Conservation (phyloP, 2,888 invertebrate species). For the Sialis lutaria region DNA sequence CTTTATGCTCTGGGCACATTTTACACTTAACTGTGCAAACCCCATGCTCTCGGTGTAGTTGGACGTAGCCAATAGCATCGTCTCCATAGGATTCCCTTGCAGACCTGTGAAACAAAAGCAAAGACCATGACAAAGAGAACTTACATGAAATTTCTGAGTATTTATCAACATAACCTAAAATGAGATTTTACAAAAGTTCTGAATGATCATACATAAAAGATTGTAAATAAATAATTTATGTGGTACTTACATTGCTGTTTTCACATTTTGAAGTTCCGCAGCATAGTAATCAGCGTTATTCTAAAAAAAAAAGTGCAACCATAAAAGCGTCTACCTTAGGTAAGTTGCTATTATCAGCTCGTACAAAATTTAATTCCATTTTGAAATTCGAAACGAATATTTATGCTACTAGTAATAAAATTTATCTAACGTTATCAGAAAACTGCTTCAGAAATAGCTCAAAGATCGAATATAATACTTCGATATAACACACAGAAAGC, state of each 20-base stretch:
- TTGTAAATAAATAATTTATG: neutral
- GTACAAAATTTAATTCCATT: no score
- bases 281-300: no score
- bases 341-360: no score
- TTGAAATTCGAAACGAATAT: no score
- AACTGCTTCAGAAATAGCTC: no score
- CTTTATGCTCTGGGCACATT: constrained; percentile 8
- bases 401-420: no score
- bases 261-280: constrained; percentile 1
- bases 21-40: constrained; percentile 7
- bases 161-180: neutral
- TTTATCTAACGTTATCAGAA: no score
- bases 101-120: constrained; percentile 1
- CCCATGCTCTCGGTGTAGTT: constrained; percentile 7
- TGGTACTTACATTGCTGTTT: constrained; percentile 1
- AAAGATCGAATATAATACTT: no score
- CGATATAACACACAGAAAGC: no score
- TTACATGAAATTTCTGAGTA: no score
- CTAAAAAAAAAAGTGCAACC: neutral
- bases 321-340: no score
- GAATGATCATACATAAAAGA: neutral
- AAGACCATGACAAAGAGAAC: neutral
- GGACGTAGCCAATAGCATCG: constrained; percentile 7
- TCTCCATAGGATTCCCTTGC: constrained; percentile 8
- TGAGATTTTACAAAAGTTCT: neutral